phyloP scores from a whole-genome alignment of 2,113 vertebrate species.

The Scortum barcoo region DNA sequence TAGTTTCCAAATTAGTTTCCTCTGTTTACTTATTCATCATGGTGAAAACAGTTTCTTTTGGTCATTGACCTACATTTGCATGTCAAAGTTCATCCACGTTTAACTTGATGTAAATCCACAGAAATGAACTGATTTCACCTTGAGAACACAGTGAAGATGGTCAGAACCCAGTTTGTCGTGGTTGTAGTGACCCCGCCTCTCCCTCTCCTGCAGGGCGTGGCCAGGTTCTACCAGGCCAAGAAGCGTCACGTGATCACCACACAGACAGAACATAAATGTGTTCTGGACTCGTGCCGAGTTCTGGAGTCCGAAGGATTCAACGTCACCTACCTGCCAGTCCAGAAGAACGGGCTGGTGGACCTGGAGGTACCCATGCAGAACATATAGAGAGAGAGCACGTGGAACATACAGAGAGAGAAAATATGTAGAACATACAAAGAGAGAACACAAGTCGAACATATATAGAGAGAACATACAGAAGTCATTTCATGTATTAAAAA shows the following conservation, averaged over 20 bases:
- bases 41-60: not conserved
- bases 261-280: conserved; percentile 97
- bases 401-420: not conserved
- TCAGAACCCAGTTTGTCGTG: not conserved
- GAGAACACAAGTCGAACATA: not conserved
- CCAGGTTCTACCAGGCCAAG: conserved; percentile 92
- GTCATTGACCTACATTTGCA: not conserved
- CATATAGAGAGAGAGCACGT: not conserved
- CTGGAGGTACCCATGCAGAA: conserved; percentile 86
- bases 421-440: not conserved
- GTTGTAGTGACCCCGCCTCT: not conserved
- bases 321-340: conserved; percentile 94
- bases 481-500: not conserved
- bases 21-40: not conserved
- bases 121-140: not conserved
- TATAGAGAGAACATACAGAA: not conserved
- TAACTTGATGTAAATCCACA: not conserved
- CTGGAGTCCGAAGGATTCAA: conserved; percentile 94
- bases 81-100: not conserved
- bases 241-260: conserved; percentile 96
- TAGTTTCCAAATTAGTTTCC: not conserved
- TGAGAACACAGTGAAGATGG: not conserved
- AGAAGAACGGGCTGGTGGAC: conserved; percentile 91
- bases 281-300: conserved; percentile 95
- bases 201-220: conserved; percentile 89